Evolutionary conservation across 1,140 invertebrate genomes (phyloP).

Genomic region (Drosophila lini): DNA sequence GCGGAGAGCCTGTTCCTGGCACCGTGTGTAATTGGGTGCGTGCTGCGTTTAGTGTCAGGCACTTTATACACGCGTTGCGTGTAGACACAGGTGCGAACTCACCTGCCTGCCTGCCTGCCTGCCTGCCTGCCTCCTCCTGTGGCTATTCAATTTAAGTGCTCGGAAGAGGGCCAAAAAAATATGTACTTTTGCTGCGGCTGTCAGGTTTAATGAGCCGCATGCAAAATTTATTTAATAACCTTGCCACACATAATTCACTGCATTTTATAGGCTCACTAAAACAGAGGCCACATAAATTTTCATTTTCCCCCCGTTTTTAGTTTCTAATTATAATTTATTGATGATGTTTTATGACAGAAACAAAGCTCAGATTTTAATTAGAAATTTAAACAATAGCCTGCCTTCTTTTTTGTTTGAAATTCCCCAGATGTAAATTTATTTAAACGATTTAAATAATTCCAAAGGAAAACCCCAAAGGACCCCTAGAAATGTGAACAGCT

Average conservation of each 20-base stretch:
- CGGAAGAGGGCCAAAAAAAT: background rate
- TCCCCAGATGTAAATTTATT: conserved; percentile 1
- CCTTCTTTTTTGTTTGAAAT: background rate
- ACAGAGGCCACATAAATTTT: conserved; percentile 36
- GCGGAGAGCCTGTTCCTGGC: conserved; percentile 20
- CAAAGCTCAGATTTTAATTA: conserved; percentile 1
- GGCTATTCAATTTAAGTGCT: conserved; percentile 64
- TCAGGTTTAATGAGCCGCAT: conserved; percentile 73
- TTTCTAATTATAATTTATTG: conserved; percentile 40
- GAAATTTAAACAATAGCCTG: background rate
- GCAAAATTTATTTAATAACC: conserved; percentile 79
- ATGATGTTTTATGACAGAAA: conserved; percentile 12
- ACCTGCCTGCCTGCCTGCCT: background rate
- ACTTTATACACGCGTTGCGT: conserved; percentile 30
- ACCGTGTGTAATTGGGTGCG: conserved; percentile 54
- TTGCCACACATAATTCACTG: conserved; percentile 54
- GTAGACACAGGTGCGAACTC: conserved; percentile 47
- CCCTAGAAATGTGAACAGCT: conserved; percentile 17
- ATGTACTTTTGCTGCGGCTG: conserved; percentile 27
- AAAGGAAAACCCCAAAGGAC: background rate
- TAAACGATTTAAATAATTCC: conserved; percentile 11
- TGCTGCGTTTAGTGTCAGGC: conserved; percentile 50
- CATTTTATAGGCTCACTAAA: conserved; percentile 53
- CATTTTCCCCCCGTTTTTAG: conserved; percentile 29
- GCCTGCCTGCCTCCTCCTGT: background rate